Evolutionary conservation across 2,888 invertebrate genomes (phyloP), one percentile per base, ranked within the genome.

Genomic region (Dicroscelio sp.): DNA sequence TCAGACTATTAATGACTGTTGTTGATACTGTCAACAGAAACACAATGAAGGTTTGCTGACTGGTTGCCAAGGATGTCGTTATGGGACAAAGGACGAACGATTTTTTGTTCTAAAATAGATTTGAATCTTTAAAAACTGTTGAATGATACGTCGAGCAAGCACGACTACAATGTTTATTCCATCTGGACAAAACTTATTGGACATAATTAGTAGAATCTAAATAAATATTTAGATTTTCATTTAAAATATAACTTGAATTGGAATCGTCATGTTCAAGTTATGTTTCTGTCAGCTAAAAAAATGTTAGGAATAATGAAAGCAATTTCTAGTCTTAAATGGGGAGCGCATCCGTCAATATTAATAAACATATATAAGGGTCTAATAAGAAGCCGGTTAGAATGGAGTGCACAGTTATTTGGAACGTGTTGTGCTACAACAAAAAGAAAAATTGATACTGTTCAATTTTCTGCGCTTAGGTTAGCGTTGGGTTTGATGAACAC

Each of bases 11-110:
- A 58, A 4, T 76, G 23, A 76, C 75, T 76, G 75, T 76, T 58
- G 58, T 76, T 58, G 58, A 76, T 25, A 76, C 75, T 5, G 58
- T 76, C 75, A 76, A 76, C 75, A 76, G 75, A 76, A 76, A 76
- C 75, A 76, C 31, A 76, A 76, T 76, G 58, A 58, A 20, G 73
- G 20, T 69, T 12, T 6, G 20, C 20, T n/a, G 30, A 17, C 14
- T n/a, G n/a, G 73, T 73, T 52, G 73, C 73, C 52, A 73, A 73
- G 52, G 73, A 73, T 17, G 27, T n/a, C n/a, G n/a, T n/a, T n/a
- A n/a, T n/a, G n/a, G n/a, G n/a, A n/a, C n/a, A n/a, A n/a, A 25
- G 5, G 30, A 17, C 6, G 48, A 52, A 73, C 31, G 31, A 48
- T 73, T 73, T 73, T 48, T 30, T 48, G n/a, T 73, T 73, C 12